Evolutionary conservation across 2,888 invertebrate species (phyloP).

Genomic region (Yponomeuta plumbellus): DNA sequence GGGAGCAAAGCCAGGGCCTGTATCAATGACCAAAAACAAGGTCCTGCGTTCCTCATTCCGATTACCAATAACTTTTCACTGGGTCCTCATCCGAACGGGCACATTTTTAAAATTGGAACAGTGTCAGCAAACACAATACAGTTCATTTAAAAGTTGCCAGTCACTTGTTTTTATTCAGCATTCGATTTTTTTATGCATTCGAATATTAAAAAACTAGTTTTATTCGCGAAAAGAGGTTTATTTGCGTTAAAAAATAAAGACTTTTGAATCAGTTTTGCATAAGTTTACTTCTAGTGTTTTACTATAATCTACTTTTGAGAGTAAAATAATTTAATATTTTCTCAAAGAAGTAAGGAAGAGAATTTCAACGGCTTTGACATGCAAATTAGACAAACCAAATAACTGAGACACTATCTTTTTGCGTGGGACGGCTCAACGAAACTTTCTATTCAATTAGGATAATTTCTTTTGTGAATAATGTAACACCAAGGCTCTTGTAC

Average conservation of each 20-base stretch:
- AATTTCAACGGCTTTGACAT: background rate
- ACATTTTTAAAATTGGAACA: constrained; percentile 33
- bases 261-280: too few relatives aligned
- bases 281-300: too few relatives aligned
- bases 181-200: background rate
- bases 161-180: background rate
- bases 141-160: constrained; percentile 6
- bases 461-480: constrained; percentile 10
- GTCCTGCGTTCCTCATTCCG: constrained; percentile 64
- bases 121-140: constrained; percentile 19
- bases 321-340: too few relatives aligned
- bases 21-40: constrained; percentile 63
- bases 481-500: background rate
- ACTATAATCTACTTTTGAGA: too few relatives aligned
- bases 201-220: too few relatives aligned
- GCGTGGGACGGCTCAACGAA: background rate
- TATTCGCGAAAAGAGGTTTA: too few relatives aligned
- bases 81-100: constrained; percentile 43
- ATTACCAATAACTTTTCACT: constrained; percentile 36
- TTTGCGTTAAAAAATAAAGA: too few relatives aligned
- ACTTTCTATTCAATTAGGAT: background rate
- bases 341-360: background rate
- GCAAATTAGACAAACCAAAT: background rate
- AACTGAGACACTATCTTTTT: background rate
- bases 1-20: constrained; percentile 63